Base-by-base conservation (phyloP, 2,888 invertebrate species). In the Sicus ferrugineus region DNA sequence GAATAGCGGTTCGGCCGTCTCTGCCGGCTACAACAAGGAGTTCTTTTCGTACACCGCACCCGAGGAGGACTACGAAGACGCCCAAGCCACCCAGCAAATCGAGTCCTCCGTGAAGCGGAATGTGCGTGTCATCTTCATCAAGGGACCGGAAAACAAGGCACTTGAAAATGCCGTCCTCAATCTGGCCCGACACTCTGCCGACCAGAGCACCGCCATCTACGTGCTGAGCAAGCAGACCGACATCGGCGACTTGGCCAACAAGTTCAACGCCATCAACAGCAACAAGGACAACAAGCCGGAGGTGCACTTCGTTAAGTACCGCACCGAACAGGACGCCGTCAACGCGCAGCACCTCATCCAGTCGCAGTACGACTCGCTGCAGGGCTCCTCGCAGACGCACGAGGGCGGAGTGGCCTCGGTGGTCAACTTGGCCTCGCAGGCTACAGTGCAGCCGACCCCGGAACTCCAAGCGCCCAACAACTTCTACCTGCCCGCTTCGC, bases 281-380 rank as follows among this genome's bases (percentile, higher is more conserved):
- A 75, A 75, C 74, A 74, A 64, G 73, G 77, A 75, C 74, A 75
- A 76, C 74, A 80, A 80, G 74, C 81, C 81, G 72, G 81, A 81
- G 72, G 81, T 81, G n/a, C 79, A 79, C 75, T 82, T 82, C 69
- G 79, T 82, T 72, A 82, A 82, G 72, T 82, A 82, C 73, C 81
- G 80, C 71, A 81, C 80, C 4, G 74, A 77, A 0, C 77, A 79
- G 73, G 81, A 81, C 74, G 81, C 81, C 69, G 76, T 73, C 72
- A 78, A 79, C 31, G 81, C 81, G 0, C 81, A 81, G 70, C 73
- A 72, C 0, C 73, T 76, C 19, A 81, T 81, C 56, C 80, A 81
- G 72, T 59, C 67, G 0, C 79, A 80, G 68, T 80, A 80, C 72
- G 79, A 80, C 70, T 68, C 73, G 21, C 62, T 80, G 70, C 79